A percentile compares a stretch with the other conserved stretches of the same genome.
These are phyloP conservation scores for Alligator mississippiensis DNA, from an alignment of 2,113 vertebrate species.

Conservation along the genomic window DNA sequence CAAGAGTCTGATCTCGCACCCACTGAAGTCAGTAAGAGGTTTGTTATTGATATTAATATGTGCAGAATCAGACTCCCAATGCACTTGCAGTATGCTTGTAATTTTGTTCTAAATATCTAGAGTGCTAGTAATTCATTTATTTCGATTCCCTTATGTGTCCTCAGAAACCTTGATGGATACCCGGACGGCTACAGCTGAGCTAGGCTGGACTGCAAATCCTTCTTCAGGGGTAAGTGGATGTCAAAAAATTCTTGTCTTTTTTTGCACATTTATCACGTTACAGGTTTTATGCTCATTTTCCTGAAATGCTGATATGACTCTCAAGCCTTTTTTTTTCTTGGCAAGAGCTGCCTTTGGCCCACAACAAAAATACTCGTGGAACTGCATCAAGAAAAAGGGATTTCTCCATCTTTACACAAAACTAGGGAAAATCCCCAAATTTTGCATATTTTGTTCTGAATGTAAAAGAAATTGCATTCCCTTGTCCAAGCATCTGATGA, in stretches of 20 bases:
- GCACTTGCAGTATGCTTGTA: background rate
- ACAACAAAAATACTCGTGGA: background rate
- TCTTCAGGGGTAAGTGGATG: constrained; percentile 92
- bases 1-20: fast-evolving
- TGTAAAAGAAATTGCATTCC: background rate
- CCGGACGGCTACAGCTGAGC: constrained; percentile 95
- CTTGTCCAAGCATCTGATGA: background rate
- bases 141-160: constrained; percentile 59
- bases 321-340: background rate
- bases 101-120: fast-evolving
- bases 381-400: background rate
- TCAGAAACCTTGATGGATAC: constrained; percentile 98
- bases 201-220: constrained; percentile 98
- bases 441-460: background rate
- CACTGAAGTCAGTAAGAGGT: fast-evolving
- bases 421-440: background rate
- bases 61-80: background rate
- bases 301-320: background rate
- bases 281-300: background rate
- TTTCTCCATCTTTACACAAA: background rate
- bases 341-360: background rate
- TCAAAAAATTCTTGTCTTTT: no score
- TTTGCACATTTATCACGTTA: background rate
- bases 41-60: background rate
- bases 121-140: background rate